phyloP scores from a whole-genome alignment of 2,113 vertebrate genomes.

The chimpanzee (Pan troglodytes) region NHGRI_mPanTro3-v2.1_pri NC_072398.2:37115001-37115500 shows the following conservation, averaged over 20 bases:
- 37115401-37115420: background rate
- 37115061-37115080: background rate
- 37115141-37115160: background rate
- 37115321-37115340: too few species aligned
- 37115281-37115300: too few species aligned
- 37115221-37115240: too few species aligned
- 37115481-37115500: too few species aligned
- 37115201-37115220: too few species aligned
- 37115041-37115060: background rate
- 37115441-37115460: background rate
- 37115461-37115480: background rate
- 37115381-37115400: background rate
- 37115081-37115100: background rate
- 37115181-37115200: too few species aligned
- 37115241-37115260: too few species aligned
- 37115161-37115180: background rate
- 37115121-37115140: background rate
- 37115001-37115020: background rate
- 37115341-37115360: background rate
- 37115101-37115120: background rate
- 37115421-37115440: background rate
- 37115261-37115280: too few species aligned
- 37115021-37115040: background rate
- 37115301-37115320: too few species aligned
- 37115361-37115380: background rate